Percentiles rank a stretch among this genome's conserved stretches.
Evolutionary conservation across 2,888 invertebrate species (phyloP).

Genomic region (Galeopsomyia nigrocyanea): DNA sequence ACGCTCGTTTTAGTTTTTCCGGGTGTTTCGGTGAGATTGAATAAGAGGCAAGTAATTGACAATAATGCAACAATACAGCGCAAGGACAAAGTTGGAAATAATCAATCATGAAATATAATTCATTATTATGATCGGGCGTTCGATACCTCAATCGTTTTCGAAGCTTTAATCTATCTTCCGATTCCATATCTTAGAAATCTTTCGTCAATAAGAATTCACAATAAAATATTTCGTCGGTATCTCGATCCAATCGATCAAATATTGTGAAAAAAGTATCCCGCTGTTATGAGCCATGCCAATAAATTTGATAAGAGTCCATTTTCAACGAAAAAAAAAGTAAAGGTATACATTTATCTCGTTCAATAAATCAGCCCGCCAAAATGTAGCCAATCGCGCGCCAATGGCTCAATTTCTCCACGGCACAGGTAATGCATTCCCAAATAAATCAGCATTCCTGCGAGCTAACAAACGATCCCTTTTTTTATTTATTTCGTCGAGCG

Average conservation of each 20-base stretch:
- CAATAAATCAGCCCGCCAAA: constrained; percentile 22
- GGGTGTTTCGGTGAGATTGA: too few species aligned
- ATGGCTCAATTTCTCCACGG: constrained; percentile 13
- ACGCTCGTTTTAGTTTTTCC: too few species aligned
- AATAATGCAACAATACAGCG: not conserved
- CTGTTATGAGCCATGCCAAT: too few species aligned
- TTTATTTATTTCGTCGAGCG: not conserved
- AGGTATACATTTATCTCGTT: constrained; percentile 19
- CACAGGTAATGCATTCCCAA: not conserved
- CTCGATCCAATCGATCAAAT: too few species aligned
- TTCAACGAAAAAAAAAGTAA: not conserved
- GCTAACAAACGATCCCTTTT: constrained; percentile 8
- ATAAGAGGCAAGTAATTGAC: constrained; percentile 17
- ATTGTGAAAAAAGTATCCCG: too few species aligned
- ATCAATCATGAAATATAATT: constrained; percentile 2
- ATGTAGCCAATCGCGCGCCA: constrained; percentile 14
- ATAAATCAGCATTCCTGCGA: constrained; percentile 24
- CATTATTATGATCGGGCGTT: not conserved
- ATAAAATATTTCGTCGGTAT: too few species aligned
- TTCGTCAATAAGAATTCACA: too few species aligned
- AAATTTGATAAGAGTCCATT: too few species aligned
- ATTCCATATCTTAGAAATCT: too few species aligned
- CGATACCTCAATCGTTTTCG: not conserved
- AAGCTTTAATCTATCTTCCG: not conserved
- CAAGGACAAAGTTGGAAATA: constrained; percentile 16